Evolutionary conservation across 2,797 vertebrate species (phyloP).

Genomic region (Meda fulgida): DNA sequence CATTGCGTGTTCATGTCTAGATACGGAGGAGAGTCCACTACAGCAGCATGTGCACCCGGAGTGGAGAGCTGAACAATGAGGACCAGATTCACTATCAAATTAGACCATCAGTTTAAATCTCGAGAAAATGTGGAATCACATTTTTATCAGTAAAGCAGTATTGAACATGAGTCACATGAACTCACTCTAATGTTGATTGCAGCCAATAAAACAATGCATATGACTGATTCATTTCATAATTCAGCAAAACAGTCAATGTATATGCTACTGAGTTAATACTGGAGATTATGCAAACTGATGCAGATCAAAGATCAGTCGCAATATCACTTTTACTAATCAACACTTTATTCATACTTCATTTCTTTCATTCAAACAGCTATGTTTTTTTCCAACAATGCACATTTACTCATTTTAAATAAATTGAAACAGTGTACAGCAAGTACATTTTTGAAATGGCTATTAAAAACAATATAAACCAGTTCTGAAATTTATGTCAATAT

Average conservation of each 20-base stretch:
- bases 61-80: constrained; percentile 71
- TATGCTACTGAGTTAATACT: background rate
- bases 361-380: background rate
- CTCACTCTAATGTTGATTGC: background rate
- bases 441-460: background rate
- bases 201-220: background rate
- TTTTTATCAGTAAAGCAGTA: constrained; percentile 2
- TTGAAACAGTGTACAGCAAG: background rate
- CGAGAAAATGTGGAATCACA: background rate
- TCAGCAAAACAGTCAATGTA: background rate
- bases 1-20: constrained; percentile 37
- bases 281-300: constrained; percentile 1
- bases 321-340: background rate
- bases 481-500: no score
- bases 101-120: background rate
- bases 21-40: constrained; percentile 66
- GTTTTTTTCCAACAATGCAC: background rate
- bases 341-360: background rate
- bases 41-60: constrained; percentile 69
- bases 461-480: background rate
- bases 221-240: background rate
- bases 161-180: background rate
- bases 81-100: background rate
- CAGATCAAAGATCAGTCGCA: background rate
- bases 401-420: background rate